These are phyloP conservation scores for Serranus cabrilla DNA, from an alignment of 2,797 vertebrate genomes.

Conservation along the genomic window DNA sequence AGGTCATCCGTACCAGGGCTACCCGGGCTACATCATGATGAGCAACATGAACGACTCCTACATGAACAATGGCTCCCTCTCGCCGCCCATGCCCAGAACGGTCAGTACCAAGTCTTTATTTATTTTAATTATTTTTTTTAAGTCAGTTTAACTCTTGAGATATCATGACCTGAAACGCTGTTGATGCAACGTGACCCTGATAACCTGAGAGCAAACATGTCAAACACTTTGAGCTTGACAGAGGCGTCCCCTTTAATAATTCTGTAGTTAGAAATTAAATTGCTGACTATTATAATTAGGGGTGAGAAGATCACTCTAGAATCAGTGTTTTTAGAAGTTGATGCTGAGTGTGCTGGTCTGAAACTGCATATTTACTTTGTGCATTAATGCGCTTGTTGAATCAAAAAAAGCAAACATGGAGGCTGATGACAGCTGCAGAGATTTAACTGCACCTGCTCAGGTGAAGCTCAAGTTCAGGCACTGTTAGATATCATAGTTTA, in stretches of 20 bases:
- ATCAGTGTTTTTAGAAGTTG: background rate
- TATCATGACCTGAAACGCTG: conserved; percentile 4
- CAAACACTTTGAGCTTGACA: background rate
- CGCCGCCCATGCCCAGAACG: conserved; percentile 97
- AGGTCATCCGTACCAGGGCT: conserved; percentile 92
- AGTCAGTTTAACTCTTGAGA: background rate
- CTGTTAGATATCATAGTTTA: background rate
- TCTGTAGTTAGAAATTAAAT: conserved; percentile 7
- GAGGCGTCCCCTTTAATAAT: background rate
- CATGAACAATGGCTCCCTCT: conserved; percentile 98
- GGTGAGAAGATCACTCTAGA: background rate
- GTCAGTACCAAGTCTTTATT: conserved; percentile 86
- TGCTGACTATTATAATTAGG: background rate
- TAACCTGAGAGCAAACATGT: background rate
- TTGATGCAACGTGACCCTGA: background rate
- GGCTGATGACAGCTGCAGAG: background rate
- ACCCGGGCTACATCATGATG: conserved; percentile 99
- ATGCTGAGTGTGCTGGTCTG: background rate
- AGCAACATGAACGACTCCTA: conserved; percentile 98
- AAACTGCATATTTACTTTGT: background rate
- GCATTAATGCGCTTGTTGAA: background rate
- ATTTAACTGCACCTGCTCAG: conserved; percentile 5
- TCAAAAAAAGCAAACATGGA: conserved; percentile 15
- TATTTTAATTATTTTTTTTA: background rate
- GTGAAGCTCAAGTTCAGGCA: background rate